These are phyloP conservation scores for Lophotriccus pileatus DNA, from an alignment of 2,797 vertebrate genomes.

Conservation along the genomic window DNA sequence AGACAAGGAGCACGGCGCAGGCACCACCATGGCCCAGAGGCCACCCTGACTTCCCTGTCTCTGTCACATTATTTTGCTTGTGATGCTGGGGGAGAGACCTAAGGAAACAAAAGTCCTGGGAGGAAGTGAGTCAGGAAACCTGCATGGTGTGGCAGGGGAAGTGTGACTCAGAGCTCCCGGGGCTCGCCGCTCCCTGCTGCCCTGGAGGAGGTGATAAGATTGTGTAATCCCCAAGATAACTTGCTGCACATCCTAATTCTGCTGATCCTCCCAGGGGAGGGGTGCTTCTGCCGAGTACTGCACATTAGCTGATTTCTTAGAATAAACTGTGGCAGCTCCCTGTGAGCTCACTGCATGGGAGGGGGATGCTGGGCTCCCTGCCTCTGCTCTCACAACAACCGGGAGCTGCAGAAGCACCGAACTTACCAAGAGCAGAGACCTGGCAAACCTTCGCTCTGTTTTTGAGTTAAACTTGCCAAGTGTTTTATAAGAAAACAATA, in stretches of 20 bases:
- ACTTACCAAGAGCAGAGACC: constrained; percentile 22
- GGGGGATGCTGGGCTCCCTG: constrained; percentile 53
- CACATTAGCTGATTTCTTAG: constrained; percentile 68
- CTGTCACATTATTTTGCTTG: background rate
- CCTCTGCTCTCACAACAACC: background rate
- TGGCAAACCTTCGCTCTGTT: constrained; percentile 10
- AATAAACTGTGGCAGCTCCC: constrained; percentile 53
- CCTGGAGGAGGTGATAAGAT: constrained; percentile 66
- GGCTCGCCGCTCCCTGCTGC: background rate
- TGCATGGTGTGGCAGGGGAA: background rate
- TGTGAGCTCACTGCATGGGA: constrained; percentile 35
- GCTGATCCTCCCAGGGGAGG: constrained; percentile 67
- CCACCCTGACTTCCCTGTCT: background rate
- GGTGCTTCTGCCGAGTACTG: constrained; percentile 59
- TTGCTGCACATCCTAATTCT: constrained; percentile 62
- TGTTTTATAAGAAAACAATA: background rate
- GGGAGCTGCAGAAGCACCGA: constrained; percentile 2
- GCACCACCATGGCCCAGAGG: background rate
- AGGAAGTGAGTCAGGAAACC: constrained; percentile 69
- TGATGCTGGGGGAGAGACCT: background rate
- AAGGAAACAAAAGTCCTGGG: constrained; percentile 43
- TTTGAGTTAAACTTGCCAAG: background rate
- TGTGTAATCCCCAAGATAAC: constrained; percentile 66
- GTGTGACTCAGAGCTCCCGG: constrained; percentile 37
- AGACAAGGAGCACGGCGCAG: background rate